Evolutionary conservation across 2,888 invertebrate species (phyloP).

Genomic region (Selenia dentaria): DNA sequence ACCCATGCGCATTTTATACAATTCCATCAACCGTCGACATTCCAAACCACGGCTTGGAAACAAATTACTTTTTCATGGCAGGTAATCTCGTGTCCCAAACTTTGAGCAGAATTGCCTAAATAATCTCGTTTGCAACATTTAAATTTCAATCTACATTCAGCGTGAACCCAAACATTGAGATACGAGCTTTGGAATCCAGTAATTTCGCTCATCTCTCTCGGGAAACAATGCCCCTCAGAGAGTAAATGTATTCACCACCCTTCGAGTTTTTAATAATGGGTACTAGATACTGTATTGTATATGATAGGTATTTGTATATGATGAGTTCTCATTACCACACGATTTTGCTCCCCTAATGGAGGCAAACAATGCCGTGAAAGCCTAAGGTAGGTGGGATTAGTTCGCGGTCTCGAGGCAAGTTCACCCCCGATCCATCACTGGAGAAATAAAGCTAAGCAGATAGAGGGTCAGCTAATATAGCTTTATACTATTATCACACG

Average conservation of each 20-base stretch:
- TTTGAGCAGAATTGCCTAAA: conserved; percentile 15
- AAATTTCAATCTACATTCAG: conserved; percentile 28
- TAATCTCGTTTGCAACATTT: conserved; percentile 29
- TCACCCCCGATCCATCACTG: conserved; percentile 27
- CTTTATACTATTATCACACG: too few species aligned
- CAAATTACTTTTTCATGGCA: conserved; percentile 18
- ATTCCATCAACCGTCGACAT: conserved; percentile 19
- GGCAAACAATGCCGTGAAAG: conserved; percentile 50
- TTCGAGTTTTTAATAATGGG: conserved; percentile 52
- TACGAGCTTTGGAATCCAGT: conserved; percentile 29
- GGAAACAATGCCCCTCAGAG: conserved; percentile 29
- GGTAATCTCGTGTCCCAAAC: conserved; percentile 20
- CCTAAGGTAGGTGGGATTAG: conserved; percentile 33
- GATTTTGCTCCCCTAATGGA: conserved; percentile 61
- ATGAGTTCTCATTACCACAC: conserved; percentile 66
- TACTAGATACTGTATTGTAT: conserved; percentile 36
- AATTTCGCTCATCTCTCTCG: conserved; percentile 32
- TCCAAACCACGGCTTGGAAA: conserved; percentile 19
- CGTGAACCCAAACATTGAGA: conserved; percentile 30
- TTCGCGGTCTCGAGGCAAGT: conserved; percentile 31
- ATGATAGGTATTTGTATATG: too few species aligned
- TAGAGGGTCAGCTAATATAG: conserved; percentile 5
- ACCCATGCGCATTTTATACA: neutral
- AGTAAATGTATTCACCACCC: conserved; percentile 57
- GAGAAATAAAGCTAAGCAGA: conserved; percentile 9